Base-by-base conservation (phyloP, 2,888 invertebrate species). In the Macrophya alboannulata region DNA sequence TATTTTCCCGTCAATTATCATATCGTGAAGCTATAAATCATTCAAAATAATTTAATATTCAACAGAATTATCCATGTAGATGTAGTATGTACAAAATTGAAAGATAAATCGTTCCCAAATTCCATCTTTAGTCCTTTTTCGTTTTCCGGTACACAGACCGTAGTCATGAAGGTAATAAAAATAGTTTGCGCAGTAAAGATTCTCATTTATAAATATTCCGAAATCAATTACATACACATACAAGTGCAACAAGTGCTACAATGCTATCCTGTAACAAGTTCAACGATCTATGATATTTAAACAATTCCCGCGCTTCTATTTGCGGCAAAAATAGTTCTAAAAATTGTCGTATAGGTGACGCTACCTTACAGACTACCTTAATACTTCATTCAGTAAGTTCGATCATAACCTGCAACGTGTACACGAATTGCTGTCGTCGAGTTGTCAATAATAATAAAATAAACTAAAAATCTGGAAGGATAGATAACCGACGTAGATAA, bases 361-460 rank as follows among this genome's bases (percentile, higher is more conserved):
- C 31, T 6, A 37, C 68, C 6, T 6, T 62, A 37, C 17, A 15
- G 4, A 4, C 17, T 1, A n/a, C n/a, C n/a, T n/a, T n/a, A n/a
- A n/a, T n/a, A n/a, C n/a, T n/a, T n/a, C 31, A 17, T 6, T 37
- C 6, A 31, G 55, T 55, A 12, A 43, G 15, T 4, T 25, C 12
- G 51, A 81, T 71, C 72, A 59, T 81, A 81, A 81, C 59, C 59
- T 81, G 81, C 81, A 81, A 81, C 81, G 81, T 81, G 81, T 81
- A 81, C 62, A 51, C n/a, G 5, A 25, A 6, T 45, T 0, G 21
- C 5, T 45, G 74, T 45, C 45, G n/a, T 21, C 43, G 9, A 51
- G 31, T 55, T 77, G 77, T 51, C 55, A 51, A 77, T 25, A 68
- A 68, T 31, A 31, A 68, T 25, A 68, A 37, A 2, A 55, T 4